Percentiles rank a stretch among this genome's conserved stretches.
phyloP scores from a whole-genome alignment of 2,113 vertebrate genomes.

The Gadus macrocephalus region DNA sequence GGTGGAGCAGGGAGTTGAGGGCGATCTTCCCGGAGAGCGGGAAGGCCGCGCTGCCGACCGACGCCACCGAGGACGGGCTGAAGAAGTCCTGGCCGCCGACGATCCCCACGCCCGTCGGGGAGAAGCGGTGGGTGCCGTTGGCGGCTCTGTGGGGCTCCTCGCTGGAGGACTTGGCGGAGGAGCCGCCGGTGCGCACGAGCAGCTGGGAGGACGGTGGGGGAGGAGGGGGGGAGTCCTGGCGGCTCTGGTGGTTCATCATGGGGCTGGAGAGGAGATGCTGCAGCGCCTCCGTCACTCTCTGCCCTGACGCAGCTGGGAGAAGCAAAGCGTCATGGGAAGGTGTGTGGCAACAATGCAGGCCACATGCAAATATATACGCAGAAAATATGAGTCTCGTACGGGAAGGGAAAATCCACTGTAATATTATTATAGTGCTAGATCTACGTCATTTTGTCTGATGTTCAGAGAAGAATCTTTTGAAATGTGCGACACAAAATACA shows the following conservation, averaged over 20 bases:
- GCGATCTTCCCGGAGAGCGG: slow-evolving; percentile 88
- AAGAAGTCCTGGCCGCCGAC: slow-evolving; percentile 80
- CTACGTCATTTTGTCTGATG: too few relatives aligned
- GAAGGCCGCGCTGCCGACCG: slow-evolving; percentile 80
- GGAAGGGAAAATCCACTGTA: too few relatives aligned
- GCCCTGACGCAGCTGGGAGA: slow-evolving; percentile 84
- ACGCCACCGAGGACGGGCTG: slow-evolving; percentile 80
- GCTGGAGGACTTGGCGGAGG: slow-evolving; percentile 50
- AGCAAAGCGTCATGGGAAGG: neutral
- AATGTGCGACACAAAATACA: too few relatives aligned
- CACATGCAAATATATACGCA: neutral
- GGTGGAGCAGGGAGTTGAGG: slow-evolving; percentile 88
- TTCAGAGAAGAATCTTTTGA: too few relatives aligned
- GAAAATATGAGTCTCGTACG: neutral
- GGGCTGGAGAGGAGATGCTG: slow-evolving; percentile 60
- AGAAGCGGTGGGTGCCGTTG: slow-evolving; percentile 91
- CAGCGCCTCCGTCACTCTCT: slow-evolving; percentile 86
- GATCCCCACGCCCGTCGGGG: slow-evolving; percentile 81
- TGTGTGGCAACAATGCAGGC: neutral
- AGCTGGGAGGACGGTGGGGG: slow-evolving; percentile 74
- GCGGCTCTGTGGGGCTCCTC: slow-evolving; percentile 74
- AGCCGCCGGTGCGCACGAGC: slow-evolving; percentile 77
- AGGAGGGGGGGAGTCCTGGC: slow-evolving; percentile 75
- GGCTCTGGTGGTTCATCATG: slow-evolving; percentile 40
- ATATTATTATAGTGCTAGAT: too few relatives aligned